Evolutionary conservation across 2,888 invertebrate genomes (phyloP), one percentile per base, ranked within the genome.

Genomic region (Brachynemurus nebulosus): DNA sequence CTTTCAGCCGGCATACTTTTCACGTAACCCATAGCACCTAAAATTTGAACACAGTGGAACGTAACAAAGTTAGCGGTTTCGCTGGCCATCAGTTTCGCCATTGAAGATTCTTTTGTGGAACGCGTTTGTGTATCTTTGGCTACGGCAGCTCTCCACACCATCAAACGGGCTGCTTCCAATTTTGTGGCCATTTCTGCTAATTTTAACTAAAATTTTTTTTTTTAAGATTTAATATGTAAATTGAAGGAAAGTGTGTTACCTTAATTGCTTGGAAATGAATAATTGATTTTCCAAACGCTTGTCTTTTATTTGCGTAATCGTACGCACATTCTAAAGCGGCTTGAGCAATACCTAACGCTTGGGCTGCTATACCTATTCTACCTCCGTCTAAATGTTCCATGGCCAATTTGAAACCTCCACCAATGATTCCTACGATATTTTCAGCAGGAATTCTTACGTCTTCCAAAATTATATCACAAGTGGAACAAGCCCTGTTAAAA

Each of bases 41-140:
- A 66, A 42, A 85, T 76, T 63, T 84, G 84, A 50, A 84, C 78
- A 54, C 78, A 75, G 66, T 79, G 70, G 61, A 83, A 81, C 19
- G 81, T 68, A 19, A 71, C 71, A 51, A 72, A 76, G 45, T 78
- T 76, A 2, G 83, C 82, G 52, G 74, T 71, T 54, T 78, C 71
- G 2, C 82, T 80, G 2, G 83, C 80, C 27, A 77, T 70, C 55
- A 81, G 69, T 63, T 85, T 85, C 3, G 83, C 85, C 76, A 83
- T 81, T 1, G 84, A 77, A 47, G 81, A 78, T 65, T 78, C 74
- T 61, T 74, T 74, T 1, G 77, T 74, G 52, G 69, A 69, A 11
- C 72, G 66, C 51, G 59, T 53, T 2, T 64, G 61, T 35, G 64
- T 57, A 55, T 75, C 75, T 52, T 69, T 69, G 46, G 77, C 59